These are phyloP conservation scores for Aporophyla lueneburgensis DNA, from an alignment of 2,888 invertebrate species.

Conservation along the genomic window DNA sequence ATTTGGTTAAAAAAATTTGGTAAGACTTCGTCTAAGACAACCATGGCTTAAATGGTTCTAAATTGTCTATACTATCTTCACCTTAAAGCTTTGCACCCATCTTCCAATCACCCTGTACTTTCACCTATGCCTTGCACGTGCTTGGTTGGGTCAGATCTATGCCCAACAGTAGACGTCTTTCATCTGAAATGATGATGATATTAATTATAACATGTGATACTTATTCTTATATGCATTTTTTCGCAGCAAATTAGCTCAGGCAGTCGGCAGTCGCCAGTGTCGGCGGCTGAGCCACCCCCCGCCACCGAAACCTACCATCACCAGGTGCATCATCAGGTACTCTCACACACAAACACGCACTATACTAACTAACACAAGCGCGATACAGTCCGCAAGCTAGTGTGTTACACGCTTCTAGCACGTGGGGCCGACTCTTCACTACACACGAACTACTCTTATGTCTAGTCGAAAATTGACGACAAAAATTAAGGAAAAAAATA, in stretches of 20 bases:
- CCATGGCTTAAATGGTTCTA: no score
- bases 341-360: no score
- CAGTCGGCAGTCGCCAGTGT: conserved; percentile 69
- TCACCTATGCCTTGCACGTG: no score
- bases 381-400: background rate
- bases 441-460: background rate
- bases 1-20: no score
- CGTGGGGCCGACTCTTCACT: background rate
- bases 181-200: no score
- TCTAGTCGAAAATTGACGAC: no score
- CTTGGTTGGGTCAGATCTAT: no score
- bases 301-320: conserved; percentile 68
- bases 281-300: conserved; percentile 54
- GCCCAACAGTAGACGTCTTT: no score
- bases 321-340: conserved; percentile 67
- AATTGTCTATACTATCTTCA: no score
- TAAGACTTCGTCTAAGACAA: no score
- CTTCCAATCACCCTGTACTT: no score
- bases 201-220: background rate
- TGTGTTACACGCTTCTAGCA: background rate
- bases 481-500: background rate
- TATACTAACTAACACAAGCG: background rate
- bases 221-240: background rate
- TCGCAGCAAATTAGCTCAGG: conserved; percentile 65
- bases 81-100: no score